phyloP scores from a whole-genome alignment of 2,797 vertebrate species.

The Enteromius viviparus region DNA sequence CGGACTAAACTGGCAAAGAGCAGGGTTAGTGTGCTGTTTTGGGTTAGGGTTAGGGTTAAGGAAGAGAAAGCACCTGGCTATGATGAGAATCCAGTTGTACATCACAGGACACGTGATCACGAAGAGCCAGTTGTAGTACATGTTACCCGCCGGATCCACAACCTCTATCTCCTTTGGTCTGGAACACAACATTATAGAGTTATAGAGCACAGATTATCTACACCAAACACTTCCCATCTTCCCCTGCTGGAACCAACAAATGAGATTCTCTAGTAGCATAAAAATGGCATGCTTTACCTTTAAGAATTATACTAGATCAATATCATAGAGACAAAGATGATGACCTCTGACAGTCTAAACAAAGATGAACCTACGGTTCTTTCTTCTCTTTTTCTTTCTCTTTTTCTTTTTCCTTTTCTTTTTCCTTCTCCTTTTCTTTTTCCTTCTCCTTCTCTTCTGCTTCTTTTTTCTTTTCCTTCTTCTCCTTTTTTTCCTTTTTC shows the following conservation, averaged over 20 bases:
- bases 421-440: slow-evolving; percentile 63
- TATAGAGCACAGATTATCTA: background rate
- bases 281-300: slow-evolving; percentile 4
- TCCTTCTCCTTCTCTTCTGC: slow-evolving; percentile 68
- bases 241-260: background rate
- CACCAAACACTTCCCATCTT: background rate
- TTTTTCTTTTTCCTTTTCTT: slow-evolving; percentile 58
- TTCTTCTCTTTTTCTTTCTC: slow-evolving; percentile 63
- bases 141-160: slow-evolving; percentile 88
- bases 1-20: background rate
- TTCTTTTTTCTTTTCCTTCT: slow-evolving; percentile 76
- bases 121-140: slow-evolving; percentile 91
- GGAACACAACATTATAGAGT: slow-evolving; percentile 41
- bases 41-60: background rate
- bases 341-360: background rate
- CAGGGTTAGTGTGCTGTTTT: background rate
- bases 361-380: slow-evolving; percentile 58
- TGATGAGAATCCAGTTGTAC: slow-evolving; percentile 97
- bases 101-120: slow-evolving; percentile 92
- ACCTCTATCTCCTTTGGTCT: slow-evolving; percentile 84
- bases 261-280: background rate
- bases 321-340: background rate
- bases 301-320: background rate
- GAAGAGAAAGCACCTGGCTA: slow-evolving; percentile 83
- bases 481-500: slow-evolving; percentile 78